phyloP scores from a whole-genome alignment of 2,113 vertebrate species.

The Corvus moneduloides region DNA sequence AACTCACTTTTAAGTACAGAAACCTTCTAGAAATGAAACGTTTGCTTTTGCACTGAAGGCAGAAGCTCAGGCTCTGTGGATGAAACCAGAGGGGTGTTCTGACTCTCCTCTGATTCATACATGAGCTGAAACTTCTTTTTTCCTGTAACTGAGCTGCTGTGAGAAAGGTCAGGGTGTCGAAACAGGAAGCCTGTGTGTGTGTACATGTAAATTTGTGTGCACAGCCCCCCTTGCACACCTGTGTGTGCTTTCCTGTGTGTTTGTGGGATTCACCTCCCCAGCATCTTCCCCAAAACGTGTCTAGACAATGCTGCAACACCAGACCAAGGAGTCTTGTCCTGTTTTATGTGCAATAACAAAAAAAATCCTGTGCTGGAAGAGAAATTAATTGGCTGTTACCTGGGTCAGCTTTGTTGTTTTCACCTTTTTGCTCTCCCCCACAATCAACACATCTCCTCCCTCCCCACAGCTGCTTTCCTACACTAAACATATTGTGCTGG shows the following conservation, averaged over 20 bases:
- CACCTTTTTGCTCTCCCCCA: neutral
- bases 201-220: neutral
- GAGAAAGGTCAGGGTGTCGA: neutral
- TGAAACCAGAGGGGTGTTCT: neutral
- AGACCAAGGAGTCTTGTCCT: neutral
- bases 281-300: neutral
- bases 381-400: neutral
- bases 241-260: neutral
- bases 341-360: neutral
- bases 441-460: neutral
- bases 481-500: neutral
- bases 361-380: neutral
- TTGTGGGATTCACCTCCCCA: neutral
- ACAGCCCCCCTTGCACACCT: neutral
- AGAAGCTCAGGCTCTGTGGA: neutral
- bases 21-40: neutral
- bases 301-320: neutral
- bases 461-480: neutral
- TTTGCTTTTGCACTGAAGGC: neutral
- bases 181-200: conserved; percentile 10
- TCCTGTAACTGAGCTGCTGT: neutral
- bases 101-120: neutral
- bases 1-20: neutral
- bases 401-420: neutral
- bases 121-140: conserved; percentile 5